Evolutionary conservation across 2,888 invertebrate species (phyloP).

Genomic region (Acholoe squamosa): DNA sequence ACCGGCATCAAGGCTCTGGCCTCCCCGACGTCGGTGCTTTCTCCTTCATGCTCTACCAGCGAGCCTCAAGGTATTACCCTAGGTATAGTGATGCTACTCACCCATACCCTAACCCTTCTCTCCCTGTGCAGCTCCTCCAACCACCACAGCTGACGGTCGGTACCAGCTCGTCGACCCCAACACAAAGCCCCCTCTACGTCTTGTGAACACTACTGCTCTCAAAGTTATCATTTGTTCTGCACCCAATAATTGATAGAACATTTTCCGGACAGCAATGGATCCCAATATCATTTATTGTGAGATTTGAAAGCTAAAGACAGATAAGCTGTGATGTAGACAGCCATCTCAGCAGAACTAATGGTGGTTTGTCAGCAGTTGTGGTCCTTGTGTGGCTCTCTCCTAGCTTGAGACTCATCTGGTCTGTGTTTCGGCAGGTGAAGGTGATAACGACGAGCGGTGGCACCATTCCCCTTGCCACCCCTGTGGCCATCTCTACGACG

Average conservation of each 20-base stretch:
- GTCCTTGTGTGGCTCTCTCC: conserved; percentile 52
- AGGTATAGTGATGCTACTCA: conserved; percentile 62
- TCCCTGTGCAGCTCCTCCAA: conserved; percentile 26
- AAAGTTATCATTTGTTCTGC: background rate
- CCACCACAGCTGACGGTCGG: background rate
- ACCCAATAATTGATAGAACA: too few relatives aligned
- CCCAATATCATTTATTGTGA: too few relatives aligned
- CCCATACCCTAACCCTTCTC: conserved; percentile 48
- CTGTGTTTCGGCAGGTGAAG: conserved; percentile 85
- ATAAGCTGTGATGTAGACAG: too few relatives aligned
- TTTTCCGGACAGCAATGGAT: too few relatives aligned
- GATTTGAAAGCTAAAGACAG: too few relatives aligned
- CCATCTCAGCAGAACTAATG: background rate
- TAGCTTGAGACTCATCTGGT: conserved; percentile 46
- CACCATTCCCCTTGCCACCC: conserved; percentile 83
- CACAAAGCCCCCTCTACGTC: conserved; percentile 6
- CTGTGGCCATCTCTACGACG: conserved; percentile 86
- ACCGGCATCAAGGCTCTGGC: conserved; percentile 53
- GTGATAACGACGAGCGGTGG: conserved; percentile 85
- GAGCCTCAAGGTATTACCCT: conserved; percentile 59
- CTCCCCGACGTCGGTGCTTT: conserved; percentile 21
- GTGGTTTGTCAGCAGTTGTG: background rate
- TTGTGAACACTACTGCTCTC: background rate
- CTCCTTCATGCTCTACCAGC: conserved; percentile 30
- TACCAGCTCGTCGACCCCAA: background rate